Conservation (phyloP, 2,113 vertebrate genomes). For the Eptesicus fuscus region DNA sequence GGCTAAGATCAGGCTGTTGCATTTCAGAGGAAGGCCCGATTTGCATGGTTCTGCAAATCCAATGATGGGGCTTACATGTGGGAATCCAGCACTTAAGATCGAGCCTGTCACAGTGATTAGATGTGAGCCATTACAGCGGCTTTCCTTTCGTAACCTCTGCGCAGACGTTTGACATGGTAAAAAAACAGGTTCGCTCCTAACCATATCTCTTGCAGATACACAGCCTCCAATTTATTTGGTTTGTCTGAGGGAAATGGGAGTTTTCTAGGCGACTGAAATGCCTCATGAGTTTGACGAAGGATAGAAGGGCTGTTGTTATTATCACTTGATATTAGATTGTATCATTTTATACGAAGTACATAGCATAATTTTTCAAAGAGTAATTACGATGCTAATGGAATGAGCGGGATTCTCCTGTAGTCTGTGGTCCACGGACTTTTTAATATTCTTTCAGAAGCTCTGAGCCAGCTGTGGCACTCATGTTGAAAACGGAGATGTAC, state of each 20-base stretch:
- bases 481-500: not conserved
- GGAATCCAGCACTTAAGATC: not conserved
- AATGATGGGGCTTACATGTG: not conserved
- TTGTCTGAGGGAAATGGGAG: not conserved
- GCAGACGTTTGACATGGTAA: not conserved
- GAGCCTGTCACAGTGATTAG: not conserved
- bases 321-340: not conserved
- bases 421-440: not conserved
- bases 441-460: not conserved
- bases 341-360: not conserved
- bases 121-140: accelerated
- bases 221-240: not conserved
- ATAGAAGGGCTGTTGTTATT: not conserved
- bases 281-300: not conserved
- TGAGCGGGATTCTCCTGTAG: not conserved
- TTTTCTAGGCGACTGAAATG: not conserved
- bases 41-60: not conserved
- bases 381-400: not conserved
- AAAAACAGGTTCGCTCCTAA: not conserved
- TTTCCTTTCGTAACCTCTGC: not conserved
- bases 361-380: not conserved
- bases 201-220: not conserved
- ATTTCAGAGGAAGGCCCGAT: not conserved
- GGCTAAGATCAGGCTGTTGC: not conserved
- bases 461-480: not conserved